These are phyloP conservation scores for Apamea crenata DNA, from an alignment of 2,888 invertebrate species.

Conservation along the genomic window DNA sequence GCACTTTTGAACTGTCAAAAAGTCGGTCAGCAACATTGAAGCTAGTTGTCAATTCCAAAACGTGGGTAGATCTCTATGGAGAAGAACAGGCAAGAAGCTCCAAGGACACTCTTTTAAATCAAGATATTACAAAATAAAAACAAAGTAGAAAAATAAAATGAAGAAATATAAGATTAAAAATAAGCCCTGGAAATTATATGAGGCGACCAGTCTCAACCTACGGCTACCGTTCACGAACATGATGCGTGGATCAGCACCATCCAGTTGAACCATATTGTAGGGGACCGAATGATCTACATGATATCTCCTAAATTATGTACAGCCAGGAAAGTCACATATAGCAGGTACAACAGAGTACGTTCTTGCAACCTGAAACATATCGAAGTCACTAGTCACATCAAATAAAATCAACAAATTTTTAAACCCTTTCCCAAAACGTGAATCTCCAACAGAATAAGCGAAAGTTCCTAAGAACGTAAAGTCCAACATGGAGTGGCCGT, in stretches of 20 bases:
- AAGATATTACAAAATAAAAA: too few species aligned
- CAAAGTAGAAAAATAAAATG: too few species aligned
- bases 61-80: too few species aligned
- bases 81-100: too few species aligned
- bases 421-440: constrained; percentile 19
- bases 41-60: too few species aligned
- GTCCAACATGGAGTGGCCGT: constrained; percentile 32
- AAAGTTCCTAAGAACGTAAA: constrained; percentile 34
- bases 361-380: neutral
- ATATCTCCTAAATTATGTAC: neutral
- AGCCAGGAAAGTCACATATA: neutral
- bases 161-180: too few species aligned
- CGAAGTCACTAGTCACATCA: neutral
- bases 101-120: too few species aligned
- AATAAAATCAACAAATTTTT: neutral
- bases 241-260: neutral
- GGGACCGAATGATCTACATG: neutral
- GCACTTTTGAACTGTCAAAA: too few species aligned
- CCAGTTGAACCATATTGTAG: neutral
- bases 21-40: too few species aligned
- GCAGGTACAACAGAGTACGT: too few species aligned
- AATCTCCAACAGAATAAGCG: constrained; percentile 14
- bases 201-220: neutral
- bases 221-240: neutral
- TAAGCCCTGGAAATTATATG: too few species aligned